Evolutionary conservation across 2,113 vertebrate genomes (phyloP), one percentile per base, ranked within the genome.

Genomic region (Procapra przewalskii): DNA sequence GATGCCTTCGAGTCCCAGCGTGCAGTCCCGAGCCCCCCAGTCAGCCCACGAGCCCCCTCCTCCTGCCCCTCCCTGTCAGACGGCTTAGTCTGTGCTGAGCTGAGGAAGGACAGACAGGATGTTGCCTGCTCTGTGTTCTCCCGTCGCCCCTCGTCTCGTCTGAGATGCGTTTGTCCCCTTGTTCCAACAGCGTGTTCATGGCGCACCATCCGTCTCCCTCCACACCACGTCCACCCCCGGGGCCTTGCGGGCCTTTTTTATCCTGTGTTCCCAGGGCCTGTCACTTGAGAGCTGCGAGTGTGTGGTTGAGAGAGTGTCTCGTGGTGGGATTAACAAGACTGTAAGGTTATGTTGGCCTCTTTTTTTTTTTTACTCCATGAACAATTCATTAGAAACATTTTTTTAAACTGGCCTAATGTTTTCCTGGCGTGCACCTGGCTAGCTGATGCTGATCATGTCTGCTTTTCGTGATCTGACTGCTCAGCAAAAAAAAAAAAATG

Each of bases 401-500:
- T 57, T 57, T 40, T 12, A 6, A n/a, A 27, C 7, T 31, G 48
- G 21, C 67, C 2, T 21, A 4, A 17, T 16, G 0, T 62, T 75
- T 50, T 85, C 82, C 54, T 62, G 25, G 0, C 2, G 2, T 3
- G 16, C 43, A 77, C 80, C 83, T 79, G 27, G 43, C 92, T 43
- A 71, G 40, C 84, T 91, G 11, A 36, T 1, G 54, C 17, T 33
- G n/a, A n/a, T 9, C 29, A 6, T 6, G 48, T 9, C 55, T 59
- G 57, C 89, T 88, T 52, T 86, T 2, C 16, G 7, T 67, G 89
- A 36, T 27, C 36, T 48, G 54, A 9, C 36, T 92, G 92, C 50
- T 97, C 97, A 97, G 98, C 85, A 89, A 97, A 97, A 36, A 50
- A 48, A 10, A 48, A 67, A 36, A 43, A 64, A 19, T 82, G 85